Evolutionary conservation across 1,140 invertebrate genomes (phyloP).

Genomic region (Belonocnema kinseyi): DNA sequence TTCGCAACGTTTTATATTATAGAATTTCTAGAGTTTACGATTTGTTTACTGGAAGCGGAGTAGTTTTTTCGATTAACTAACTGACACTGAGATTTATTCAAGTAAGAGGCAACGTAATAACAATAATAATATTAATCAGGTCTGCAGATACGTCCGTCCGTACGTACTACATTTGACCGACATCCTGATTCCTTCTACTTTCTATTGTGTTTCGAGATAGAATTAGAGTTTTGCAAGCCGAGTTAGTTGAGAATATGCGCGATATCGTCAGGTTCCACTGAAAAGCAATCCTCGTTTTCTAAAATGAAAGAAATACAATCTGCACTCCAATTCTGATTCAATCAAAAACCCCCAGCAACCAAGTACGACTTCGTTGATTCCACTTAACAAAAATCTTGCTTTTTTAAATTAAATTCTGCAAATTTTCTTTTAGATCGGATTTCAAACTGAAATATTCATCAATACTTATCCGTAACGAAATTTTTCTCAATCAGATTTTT

Average conservation of each 20-base stretch:
- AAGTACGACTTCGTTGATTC: neutral
- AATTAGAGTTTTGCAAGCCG: conserved; percentile 60
- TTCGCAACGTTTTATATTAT: conserved; percentile 27
- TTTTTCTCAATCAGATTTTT: conserved; percentile 21
- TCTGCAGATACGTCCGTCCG: conserved; percentile 43
- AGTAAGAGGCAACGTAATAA: conserved; percentile 44
- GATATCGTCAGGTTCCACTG: neutral
- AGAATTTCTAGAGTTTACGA: conserved; percentile 22
- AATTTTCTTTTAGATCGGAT: too few species aligned
- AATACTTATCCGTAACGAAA: neutral
- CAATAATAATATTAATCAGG: conserved; percentile 57
- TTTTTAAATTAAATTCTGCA: too few species aligned
- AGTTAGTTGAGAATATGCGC: conserved; percentile 39
- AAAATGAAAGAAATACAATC: conserved; percentile 2
- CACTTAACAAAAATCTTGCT: neutral
- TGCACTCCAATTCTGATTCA: conserved; percentile 1
- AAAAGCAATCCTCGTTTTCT: conserved; percentile 19
- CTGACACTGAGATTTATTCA: conserved; percentile 51
- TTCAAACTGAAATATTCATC: neutral
- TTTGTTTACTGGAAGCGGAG: conserved; percentile 16
- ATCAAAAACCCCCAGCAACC: neutral
- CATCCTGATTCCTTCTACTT: conserved; percentile 68
- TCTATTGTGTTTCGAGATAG: conserved; percentile 69
- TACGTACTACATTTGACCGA: conserved; percentile 50
- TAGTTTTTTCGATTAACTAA: conserved; percentile 46